Evolutionary conservation across 2,888 invertebrate genomes (phyloP).

Genomic region (Eristalis pertinax): DNA sequence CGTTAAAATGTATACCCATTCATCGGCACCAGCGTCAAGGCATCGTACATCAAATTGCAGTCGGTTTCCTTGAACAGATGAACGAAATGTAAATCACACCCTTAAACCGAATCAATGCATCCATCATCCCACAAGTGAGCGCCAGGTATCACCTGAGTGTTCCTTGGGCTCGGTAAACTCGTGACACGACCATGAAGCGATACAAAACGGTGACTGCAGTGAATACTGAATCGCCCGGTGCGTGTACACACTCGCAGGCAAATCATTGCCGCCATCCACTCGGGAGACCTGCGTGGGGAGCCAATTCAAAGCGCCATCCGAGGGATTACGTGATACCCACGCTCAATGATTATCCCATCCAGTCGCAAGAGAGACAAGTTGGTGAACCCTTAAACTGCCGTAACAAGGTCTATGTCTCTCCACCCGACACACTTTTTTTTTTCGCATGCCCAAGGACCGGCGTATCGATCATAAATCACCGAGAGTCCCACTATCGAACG

Average conservation of each 20-base stretch:
- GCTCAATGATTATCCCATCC: not conserved
- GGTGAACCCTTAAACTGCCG: not conserved
- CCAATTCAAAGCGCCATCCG: not conserved
- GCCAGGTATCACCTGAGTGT: no score
- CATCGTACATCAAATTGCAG: no score
- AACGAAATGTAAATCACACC: no score
- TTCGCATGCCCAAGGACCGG: not conserved
- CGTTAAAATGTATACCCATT: no score
- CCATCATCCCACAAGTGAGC: no score
- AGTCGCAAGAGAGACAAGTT: not conserved
- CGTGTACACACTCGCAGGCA: not conserved
- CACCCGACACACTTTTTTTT: not conserved
- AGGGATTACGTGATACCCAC: not conserved
- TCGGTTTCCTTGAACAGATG: no score
- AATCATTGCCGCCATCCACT: not conserved
- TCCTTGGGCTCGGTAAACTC: not conserved
- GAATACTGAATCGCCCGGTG: not conserved
- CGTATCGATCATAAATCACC: slow-evolving; percentile 18
- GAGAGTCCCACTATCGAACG: not conserved
- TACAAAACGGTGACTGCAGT: not conserved
- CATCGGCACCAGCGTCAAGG: no score
- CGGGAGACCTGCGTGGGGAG: not conserved
- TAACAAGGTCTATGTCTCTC: not conserved
- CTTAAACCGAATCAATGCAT: no score
- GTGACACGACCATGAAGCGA: not conserved